phyloP scores from a whole-genome alignment of 2,797 vertebrate species.

The Sebastes umbrosus region DNA sequence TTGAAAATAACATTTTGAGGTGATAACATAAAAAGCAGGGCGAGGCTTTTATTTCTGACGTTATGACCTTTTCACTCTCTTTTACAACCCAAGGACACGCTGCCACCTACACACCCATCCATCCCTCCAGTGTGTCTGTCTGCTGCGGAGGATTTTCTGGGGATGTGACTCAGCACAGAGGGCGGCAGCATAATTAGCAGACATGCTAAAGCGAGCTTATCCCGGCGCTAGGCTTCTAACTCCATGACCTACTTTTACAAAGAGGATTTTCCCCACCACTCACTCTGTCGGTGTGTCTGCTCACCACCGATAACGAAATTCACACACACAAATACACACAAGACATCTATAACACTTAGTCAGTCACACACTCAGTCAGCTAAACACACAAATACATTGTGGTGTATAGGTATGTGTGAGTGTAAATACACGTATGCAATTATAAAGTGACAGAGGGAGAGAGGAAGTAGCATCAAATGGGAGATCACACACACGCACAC shows the following conservation, averaged over 20 bases:
- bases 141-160: too few relatives aligned
- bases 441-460: neutral
- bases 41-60: too few relatives aligned
- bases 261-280: conserved; percentile 78
- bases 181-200: too few relatives aligned
- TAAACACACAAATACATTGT: neutral
- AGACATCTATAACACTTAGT: conserved; percentile 5
- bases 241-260: conserved; percentile 84
- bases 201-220: conserved; percentile 44
- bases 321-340: conserved; percentile 38
- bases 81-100: too few relatives aligned
- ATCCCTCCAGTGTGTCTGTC: too few relatives aligned
- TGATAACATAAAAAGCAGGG: too few relatives aligned
- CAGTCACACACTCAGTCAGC: conserved; percentile 9
- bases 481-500: neutral
- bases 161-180: too few relatives aligned
- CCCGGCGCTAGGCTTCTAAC: conserved; percentile 68
- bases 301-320: conserved; percentile 74
- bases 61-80: too few relatives aligned
- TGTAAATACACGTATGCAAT: neutral
- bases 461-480: conserved; percentile 9
- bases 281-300: conserved; percentile 73
- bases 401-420: neutral
- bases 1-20: too few relatives aligned
- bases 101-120: too few relatives aligned